Evolutionary conservation across 1,140 invertebrate genomes (phyloP), one percentile per base, ranked within the genome.

Genomic region (Drosophila pectinifera): DNA sequence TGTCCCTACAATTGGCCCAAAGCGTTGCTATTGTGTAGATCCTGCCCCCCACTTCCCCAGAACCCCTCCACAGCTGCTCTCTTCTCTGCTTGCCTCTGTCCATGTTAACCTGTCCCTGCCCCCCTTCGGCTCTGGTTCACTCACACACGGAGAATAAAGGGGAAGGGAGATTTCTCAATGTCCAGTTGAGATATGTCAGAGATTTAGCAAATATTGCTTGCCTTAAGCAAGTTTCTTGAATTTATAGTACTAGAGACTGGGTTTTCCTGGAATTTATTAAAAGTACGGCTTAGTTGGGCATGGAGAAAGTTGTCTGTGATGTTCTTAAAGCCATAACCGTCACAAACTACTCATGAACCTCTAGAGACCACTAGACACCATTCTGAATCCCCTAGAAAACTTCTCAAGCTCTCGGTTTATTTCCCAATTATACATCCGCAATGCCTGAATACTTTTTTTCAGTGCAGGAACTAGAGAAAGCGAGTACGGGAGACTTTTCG

Each of bases 1-100:
- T 76, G 53, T 45, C 55, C 43, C 73, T 41, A 53, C 56, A 81
- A 78, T 78, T 72, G 75, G 75, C 26, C 76, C 76, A 73, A 65
- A 78, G 61, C 48, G 45, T 69, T 74, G 48, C 56, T 64, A 73
- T 78, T 81, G 79, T 81, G 70, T 38, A 36, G 36, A 39, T 22
- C 20, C 43, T 46, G 42, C 10, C 34, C 67, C 67, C 11, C 14
- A 20, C 8, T 20, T 22, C 13, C 28, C 22, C 16, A n/a, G 8
- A 13, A 26, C 8, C n/a, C 13, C 16, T 5, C 14, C 1, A 4
- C 11, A 7, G 46, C 38, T 68, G 31, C 10, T 46, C 26, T 49
- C 39, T 46, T 57, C 24, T 39, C 31, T 69, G 41, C 38, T 43
- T 36, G 53, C 36, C 18, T 10, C 36, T 20, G 16, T 34, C 63